Evolutionary conservation across 2,113 vertebrate genomes (phyloP).

Genomic region (Pimephales promelas): DNA sequence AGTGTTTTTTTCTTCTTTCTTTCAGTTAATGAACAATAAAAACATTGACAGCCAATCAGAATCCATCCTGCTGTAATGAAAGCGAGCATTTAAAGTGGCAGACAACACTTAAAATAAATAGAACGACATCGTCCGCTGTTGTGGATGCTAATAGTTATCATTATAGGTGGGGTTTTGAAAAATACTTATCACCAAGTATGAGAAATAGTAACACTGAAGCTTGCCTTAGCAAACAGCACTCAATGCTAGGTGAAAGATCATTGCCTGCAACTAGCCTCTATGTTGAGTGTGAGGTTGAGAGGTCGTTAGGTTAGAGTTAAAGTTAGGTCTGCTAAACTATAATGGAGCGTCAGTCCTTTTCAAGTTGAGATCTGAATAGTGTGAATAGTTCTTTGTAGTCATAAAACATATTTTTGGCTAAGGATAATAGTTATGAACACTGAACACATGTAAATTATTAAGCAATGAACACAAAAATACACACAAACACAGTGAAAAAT

Average conservation of each 20-base stretch:
- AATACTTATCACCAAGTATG: too few relatives aligned
- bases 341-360: neutral
- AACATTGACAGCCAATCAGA: too few relatives aligned
- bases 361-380: constrained; percentile 3
- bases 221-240: too few relatives aligned
- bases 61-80: too few relatives aligned
- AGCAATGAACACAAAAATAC: constrained; percentile 21
- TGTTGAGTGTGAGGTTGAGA: neutral
- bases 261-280: neutral
- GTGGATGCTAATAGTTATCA: too few relatives aligned
- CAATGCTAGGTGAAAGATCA: neutral
- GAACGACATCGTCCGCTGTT: too few relatives aligned
- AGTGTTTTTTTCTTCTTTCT: too few relatives aligned
- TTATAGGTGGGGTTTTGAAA: too few relatives aligned
- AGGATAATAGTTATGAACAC: neutral
- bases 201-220: too few relatives aligned
- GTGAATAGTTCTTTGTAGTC: neutral
- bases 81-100: too few relatives aligned
- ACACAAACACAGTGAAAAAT: constrained; percentile 28
- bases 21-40: too few relatives aligned
- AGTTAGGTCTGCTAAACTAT: neutral
- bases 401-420: neutral
- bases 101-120: too few relatives aligned
- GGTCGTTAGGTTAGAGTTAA: neutral
- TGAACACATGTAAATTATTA: constrained; percentile 35